Evolutionary conservation across 1,140 invertebrate species (phyloP), one percentile per base, ranked within the genome.

Genomic region (Pectinophora gossypiella): DNA sequence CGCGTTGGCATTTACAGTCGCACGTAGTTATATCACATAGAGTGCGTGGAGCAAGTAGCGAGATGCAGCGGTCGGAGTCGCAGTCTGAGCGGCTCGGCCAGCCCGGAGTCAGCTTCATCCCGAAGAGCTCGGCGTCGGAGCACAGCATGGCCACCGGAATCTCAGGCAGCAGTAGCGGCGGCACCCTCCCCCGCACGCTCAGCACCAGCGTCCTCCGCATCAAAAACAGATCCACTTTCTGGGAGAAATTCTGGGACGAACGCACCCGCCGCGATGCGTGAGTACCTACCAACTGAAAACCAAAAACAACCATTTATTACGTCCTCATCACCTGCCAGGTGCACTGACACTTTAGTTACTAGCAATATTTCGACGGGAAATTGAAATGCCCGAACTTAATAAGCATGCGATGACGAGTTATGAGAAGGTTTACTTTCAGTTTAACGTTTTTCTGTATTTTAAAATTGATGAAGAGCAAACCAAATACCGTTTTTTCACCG

Each of bases 231-330:
- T 92, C 90, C 57, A 91, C 91, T 32, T 96, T 95, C 74, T 96
- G 95, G 95, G 94, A 95, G 63, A 94, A 95, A 63, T 93, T 94
- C 74, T 94, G 92, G 90, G 90, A 93, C 56, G 90, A 93, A 50
- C 88, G 90, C 53, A 90, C 88, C 38, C 91, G 90, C 57, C 81
- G 92, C 59, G 91, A 93, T 70, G 90, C 88, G 92, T 93, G 89
- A 93, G 92, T 92, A 40, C 36, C 16, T 1, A 40, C n/a, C n/a
- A n/a, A n/a, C n/a, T n/a, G n/a, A n/a, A n/a, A n/a, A n/a, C n/a
- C n/a, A n/a, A n/a, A n/a, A n/a, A n/a, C n/a, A n/a, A n/a, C n/a
- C n/a, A n/a, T n/a, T n/a, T n/a, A n/a, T n/a, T n/a, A n/a, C n/a
- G n/a, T n/a, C n/a, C n/a, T n/a, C n/a, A n/a, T 32, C 27, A 32